Percentiles rank a stretch among this genome's conserved stretches.
These are phyloP conservation scores for Salminus brasiliensis DNA, from an alignment of 2,113 vertebrate genomes.

Conservation along the genomic window DNA sequence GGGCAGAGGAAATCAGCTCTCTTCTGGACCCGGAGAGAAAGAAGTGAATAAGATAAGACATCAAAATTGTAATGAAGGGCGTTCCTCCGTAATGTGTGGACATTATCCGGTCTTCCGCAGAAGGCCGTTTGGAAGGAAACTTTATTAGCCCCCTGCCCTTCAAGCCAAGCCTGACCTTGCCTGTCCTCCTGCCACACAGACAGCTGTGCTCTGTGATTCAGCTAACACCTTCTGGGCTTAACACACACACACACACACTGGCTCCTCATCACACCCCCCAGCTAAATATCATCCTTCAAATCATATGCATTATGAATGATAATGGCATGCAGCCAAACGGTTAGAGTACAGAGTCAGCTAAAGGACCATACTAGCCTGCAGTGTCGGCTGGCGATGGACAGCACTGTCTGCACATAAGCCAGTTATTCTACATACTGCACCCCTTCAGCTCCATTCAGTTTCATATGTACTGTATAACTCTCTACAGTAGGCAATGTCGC, in stretches of 20 bases:
- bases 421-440: background rate
- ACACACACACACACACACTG: background rate
- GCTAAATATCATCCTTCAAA: slow-evolving; percentile 71
- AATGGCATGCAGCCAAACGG: slow-evolving; percentile 66
- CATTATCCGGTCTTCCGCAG: slow-evolving; percentile 58
- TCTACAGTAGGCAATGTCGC: background rate
- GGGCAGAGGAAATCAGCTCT: slow-evolving; percentile 23
- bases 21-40: slow-evolving; percentile 43
- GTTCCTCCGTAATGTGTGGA: slow-evolving; percentile 59
- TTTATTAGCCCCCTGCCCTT: slow-evolving; percentile 69
- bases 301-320: slow-evolving; percentile 68
- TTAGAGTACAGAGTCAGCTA: slow-evolving; percentile 52
- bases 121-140: slow-evolving; percentile 64
- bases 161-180: slow-evolving; percentile 68
- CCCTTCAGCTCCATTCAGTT: background rate
- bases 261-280: slow-evolving; percentile 4
- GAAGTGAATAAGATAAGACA: slow-evolving; percentile 57
- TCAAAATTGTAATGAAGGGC: slow-evolving; percentile 53
- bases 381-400: slow-evolving; percentile 39
- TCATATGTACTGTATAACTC: too few relatives aligned
- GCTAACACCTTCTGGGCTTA: slow-evolving; percentile 68
- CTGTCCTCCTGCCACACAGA: slow-evolving; percentile 57
- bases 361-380: slow-evolving; percentile 56
- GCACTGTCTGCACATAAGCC: background rate
- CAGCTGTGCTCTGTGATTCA: slow-evolving; percentile 73